These are phyloP conservation scores for Montipora capitata DNA, from an alignment of 92 coral and sea anemone genomes.

Conservation along the genomic window DNA sequence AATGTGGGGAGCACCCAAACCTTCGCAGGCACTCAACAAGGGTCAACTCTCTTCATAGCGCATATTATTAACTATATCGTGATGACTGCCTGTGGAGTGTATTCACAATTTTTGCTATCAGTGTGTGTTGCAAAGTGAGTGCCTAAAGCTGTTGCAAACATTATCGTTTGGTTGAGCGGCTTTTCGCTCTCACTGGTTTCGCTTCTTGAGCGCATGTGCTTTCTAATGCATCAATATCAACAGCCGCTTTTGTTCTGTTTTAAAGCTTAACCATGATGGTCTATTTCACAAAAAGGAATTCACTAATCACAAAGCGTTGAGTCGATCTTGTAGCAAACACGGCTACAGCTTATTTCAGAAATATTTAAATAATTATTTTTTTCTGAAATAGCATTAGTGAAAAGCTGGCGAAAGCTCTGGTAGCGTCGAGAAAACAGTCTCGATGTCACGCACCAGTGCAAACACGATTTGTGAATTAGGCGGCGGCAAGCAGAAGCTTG, in stretches of 20 bases:
- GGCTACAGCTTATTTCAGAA: neutral
- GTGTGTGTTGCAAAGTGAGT: neutral
- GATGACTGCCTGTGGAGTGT: neutral
- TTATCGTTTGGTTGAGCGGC: neutral
- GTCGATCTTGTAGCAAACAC: neutral
- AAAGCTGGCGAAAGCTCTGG: neutral
- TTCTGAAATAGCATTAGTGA: neutral
- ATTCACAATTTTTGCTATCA: neutral
- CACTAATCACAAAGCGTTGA: neutral
- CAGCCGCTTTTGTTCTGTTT: constrained; percentile 9
- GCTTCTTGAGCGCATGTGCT: constrained; percentile 1
- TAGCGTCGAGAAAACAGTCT: neutral
- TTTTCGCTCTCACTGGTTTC: neutral
- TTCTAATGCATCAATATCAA: neutral
- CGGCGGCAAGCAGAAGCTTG: neutral
- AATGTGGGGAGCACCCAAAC: no score
- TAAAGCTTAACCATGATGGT: neutral
- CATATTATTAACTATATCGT: neutral
- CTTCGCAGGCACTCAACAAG: no score
- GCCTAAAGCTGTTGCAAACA: no score
- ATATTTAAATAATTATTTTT: constrained; percentile 5
- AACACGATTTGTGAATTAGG: constrained; percentile 2
- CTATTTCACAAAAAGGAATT: neutral
- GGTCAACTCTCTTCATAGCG: no score
- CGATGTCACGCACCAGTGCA: constrained; percentile 32